Evolutionary conservation across 2,113 vertebrate genomes (phyloP).

Genomic region (Datnioides undecimradiatus): DNA sequence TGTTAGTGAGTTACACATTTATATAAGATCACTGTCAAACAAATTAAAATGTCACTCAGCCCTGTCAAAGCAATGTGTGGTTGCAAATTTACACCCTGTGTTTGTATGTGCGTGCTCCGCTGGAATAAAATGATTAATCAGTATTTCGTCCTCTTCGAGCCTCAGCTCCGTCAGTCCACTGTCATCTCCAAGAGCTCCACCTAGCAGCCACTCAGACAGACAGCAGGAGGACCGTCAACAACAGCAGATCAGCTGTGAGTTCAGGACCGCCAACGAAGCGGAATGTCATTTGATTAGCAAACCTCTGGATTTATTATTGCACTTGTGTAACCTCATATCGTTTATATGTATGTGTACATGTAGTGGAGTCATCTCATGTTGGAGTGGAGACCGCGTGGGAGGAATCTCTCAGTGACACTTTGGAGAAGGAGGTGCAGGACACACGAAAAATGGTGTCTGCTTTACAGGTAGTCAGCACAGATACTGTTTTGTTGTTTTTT

Average conservation of each 20-base stretch:
- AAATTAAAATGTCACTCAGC: not conserved
- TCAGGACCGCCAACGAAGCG: not conserved
- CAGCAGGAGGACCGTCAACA: constrained; percentile 80
- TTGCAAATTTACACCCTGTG: not conserved
- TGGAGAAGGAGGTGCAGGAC: constrained; percentile 96
- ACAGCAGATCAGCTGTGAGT: constrained; percentile 81
- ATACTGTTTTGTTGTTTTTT: no score
- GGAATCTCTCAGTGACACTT: constrained; percentile 89
- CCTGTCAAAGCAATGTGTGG: not conserved
- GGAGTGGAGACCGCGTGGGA: constrained; percentile 81
- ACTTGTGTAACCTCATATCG: not conserved
- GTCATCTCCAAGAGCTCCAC: constrained; percentile 85
- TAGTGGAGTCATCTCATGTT: constrained; percentile 41
- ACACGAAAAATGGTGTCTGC: constrained; percentile 95
- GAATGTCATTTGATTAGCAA: not conserved
- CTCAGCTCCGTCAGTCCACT: constrained; percentile 90
- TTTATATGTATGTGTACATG: not conserved
- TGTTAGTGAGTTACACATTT: no score
- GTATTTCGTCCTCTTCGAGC: constrained; percentile 72
- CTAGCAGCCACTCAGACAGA: constrained; percentile 81
- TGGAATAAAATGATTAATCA: constrained; percentile 20
- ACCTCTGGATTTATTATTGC: not conserved
- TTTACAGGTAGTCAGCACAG: constrained; percentile 85
- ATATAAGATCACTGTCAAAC: not conserved
- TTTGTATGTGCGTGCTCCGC: not conserved